A percentile compares a stretch with the other conserved stretches of the same genome.
phyloP scores from a whole-genome alignment of 2,797 vertebrate genomes.

The Onychomys arenicola region DNA sequence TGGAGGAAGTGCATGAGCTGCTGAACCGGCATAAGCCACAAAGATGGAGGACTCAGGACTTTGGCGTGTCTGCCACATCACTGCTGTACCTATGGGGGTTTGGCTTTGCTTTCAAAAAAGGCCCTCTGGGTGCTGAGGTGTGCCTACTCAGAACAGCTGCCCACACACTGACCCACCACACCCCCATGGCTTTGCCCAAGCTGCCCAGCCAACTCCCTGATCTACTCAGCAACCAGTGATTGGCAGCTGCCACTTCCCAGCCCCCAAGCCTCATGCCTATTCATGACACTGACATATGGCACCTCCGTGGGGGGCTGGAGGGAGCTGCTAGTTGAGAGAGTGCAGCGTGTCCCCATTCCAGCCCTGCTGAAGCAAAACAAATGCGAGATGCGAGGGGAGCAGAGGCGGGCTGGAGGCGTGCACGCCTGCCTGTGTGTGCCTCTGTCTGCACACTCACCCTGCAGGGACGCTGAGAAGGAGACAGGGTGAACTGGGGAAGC shows the following conservation, averaged over 20 bases:
- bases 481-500: not conserved
- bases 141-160: not conserved
- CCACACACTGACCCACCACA: not conserved
- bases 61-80: not conserved
- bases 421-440: not conserved
- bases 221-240: not conserved
- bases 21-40: not conserved
- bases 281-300: slow-evolving; percentile 61
- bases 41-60: accelerated
- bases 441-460: not conserved
- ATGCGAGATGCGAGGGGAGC: not conserved
- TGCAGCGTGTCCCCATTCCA: slow-evolving; percentile 58
- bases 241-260: slow-evolving; percentile 70
- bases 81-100: not conserved
- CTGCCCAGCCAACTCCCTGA: not conserved
- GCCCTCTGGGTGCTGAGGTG: too few relatives aligned
- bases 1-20: slow-evolving; percentile 61
- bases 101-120: not conserved
- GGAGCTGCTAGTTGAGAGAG: slow-evolving; percentile 42
- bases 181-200: not conserved
- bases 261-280: slow-evolving; percentile 47
- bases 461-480: slow-evolving; percentile 41
- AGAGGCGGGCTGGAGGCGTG: slow-evolving; percentile 64
- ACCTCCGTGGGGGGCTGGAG: slow-evolving; percentile 42
- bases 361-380: slow-evolving; percentile 32